Evolutionary conservation across 1,140 invertebrate genomes (phyloP).

Genomic region (Anadara kagoshimensis): DNA sequence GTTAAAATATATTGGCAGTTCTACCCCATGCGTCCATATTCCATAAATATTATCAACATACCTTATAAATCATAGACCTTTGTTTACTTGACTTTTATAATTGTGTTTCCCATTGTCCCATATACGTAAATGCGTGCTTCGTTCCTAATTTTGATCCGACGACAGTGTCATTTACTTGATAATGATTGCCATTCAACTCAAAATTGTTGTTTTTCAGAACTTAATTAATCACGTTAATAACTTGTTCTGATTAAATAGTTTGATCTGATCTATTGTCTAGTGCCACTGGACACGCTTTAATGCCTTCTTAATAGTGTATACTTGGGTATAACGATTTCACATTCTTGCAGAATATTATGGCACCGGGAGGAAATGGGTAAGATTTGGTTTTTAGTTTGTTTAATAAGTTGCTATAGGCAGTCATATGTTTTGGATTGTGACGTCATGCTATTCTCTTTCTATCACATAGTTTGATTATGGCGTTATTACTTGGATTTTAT

Average conservation of each 20-base stretch:
- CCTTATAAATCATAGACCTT: neutral
- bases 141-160: conserved; percentile 13
- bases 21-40: conserved; percentile 8
- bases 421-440: too few relatives aligned
- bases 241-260: conserved; percentile 7
- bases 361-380: neutral
- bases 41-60: conserved; percentile 31
- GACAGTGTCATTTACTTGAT: conserved; percentile 1
- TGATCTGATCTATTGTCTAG: conserved; percentile 1
- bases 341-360: conserved; percentile 10
- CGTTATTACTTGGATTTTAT: too few relatives aligned
- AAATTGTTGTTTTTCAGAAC: conserved; percentile 29
- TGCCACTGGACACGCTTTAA: neutral
- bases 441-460: too few relatives aligned
- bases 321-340: conserved; percentile 20
- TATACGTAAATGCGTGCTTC: conserved; percentile 24
- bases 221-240: conserved; percentile 6
- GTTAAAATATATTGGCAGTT: conserved; percentile 5
- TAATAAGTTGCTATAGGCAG: too few relatives aligned
- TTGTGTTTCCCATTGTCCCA: conserved; percentile 12
- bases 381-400: neutral
- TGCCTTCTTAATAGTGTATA: conserved; percentile 8
- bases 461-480: too few relatives aligned
- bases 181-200: conserved; percentile 12
- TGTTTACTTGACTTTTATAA: neutral